phyloP scores from a whole-genome alignment of 2,888 invertebrate species.

The Crioceris asparagi region DNA sequence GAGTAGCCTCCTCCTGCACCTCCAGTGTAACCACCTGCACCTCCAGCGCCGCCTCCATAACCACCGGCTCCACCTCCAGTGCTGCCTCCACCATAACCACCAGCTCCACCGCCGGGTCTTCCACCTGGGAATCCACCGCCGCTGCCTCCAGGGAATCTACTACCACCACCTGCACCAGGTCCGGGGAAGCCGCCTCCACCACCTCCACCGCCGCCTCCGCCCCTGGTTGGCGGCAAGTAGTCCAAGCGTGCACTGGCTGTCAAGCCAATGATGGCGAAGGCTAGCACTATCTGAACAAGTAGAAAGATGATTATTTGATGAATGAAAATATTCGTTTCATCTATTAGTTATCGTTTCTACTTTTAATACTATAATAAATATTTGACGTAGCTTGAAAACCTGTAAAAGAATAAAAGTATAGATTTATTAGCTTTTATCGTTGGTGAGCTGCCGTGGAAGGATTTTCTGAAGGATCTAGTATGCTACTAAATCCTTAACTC shows the following conservation, averaged over 20 bases:
- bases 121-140: slow-evolving; percentile 11
- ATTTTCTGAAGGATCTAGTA: too few species aligned
- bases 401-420: too few species aligned
- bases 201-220: slow-evolving; percentile 13
- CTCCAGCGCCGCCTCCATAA: slow-evolving; percentile 10
- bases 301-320: neutral
- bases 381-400: too few species aligned
- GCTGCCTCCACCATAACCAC: slow-evolving; percentile 11
- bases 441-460: too few species aligned
- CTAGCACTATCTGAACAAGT: slow-evolving; percentile 21
- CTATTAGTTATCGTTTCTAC: too few species aligned
- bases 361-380: too few species aligned
- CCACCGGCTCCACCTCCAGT: slow-evolving; percentile 11
- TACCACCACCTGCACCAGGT: slow-evolving; percentile 11
- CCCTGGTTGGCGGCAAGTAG: slow-evolving; percentile 25
- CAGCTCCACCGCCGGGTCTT: slow-evolving; percentile 4
- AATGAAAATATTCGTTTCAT: neutral
- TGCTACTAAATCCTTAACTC: too few species aligned
- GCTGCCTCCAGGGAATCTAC: slow-evolving; percentile 18
- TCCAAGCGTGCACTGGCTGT: slow-evolving; percentile 27
- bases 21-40: slow-evolving; percentile 9
- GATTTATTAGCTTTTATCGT: too few species aligned
- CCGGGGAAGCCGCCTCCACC: slow-evolving; percentile 9
- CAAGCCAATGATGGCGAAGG: slow-evolving; percentile 24
- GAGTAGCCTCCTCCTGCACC: slow-evolving; percentile 9